Conservation (phyloP, 2,888 invertebrate genomes). For the Cephonodes hylas region DNA sequence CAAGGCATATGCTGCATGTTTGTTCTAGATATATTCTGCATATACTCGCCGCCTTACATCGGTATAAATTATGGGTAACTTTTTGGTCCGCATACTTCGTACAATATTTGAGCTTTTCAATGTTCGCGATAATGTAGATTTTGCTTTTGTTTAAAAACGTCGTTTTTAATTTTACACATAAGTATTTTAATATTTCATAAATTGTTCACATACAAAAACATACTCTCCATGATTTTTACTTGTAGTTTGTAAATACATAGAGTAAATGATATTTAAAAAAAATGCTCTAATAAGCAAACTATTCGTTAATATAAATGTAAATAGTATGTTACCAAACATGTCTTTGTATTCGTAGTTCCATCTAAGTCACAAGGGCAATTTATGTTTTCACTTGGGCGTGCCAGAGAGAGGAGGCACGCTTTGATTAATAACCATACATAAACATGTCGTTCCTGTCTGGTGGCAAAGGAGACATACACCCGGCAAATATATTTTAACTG, state of each 20-base stretch:
- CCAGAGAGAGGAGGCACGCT: slow-evolving; percentile 13
- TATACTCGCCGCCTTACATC: background rate
- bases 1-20: background rate
- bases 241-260: no score
- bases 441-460: slow-evolving; percentile 35
- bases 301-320: background rate
- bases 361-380: slow-evolving; percentile 27
- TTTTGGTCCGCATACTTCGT: background rate
- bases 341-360: slow-evolving; percentile 9
- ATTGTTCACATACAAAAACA: no score
- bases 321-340: background rate
- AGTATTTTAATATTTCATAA: no score
- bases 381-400: slow-evolving; percentile 27
- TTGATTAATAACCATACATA: slow-evolving; percentile 50
- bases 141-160: no score
- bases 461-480: slow-evolving; percentile 1
- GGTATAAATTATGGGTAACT: background rate
- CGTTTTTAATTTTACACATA: no score
- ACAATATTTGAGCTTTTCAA: background rate
- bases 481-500: background rate
- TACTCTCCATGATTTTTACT: no score
- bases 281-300: background rate
- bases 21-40: background rate
- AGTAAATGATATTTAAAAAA: no score
- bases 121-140: no score